Base-by-base conservation (phyloP, 64 coral and sea anemone species). In the Porites lutea region DNA sequence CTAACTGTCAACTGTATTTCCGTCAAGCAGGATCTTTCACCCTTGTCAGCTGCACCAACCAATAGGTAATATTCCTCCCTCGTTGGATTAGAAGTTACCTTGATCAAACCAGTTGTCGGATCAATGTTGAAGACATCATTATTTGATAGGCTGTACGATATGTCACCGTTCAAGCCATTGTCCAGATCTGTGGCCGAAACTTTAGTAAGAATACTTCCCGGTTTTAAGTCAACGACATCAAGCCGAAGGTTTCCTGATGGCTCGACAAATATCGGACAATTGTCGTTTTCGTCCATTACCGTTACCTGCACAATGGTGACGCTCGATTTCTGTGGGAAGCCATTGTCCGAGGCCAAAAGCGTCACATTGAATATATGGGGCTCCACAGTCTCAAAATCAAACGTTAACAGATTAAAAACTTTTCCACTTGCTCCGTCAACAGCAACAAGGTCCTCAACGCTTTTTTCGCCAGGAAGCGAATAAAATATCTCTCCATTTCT, bases 401-500 rank as follows among this genome's bases (percentile, higher is more conserved):
- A 52, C 66, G 21, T 87, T 2, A 27, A 16, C 10, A 68, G 9
- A 55, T 13, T 87, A n/a, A 58, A 72, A 59, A 87, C n/a, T 20
- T 87, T 73, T 58, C 84, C 84, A 69, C 66, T 71, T 60, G 66
- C 48, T 47, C 71, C 71, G 49, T 67, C 84, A 27, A 87, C 18
- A 54, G 71, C 55, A 72, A 87, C 13, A 21, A 37, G 47, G 8
- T 57, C 57, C 46, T 72, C 84, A 52, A 87, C 13, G 13, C 61
- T 37, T 54, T 54, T 48, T 8, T 69, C 50, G 8, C 87, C 72
- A 16, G 62, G 22, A 49, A 92, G 51, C 4, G 67, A 83, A 49
- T 96, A 96, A 53, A 96, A 79, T 0, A 96, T 72, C 70, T 96
- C 67, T 11, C 90, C 95, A 37, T 96, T 96, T 48, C 79, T 68